phyloP scores from a whole-genome alignment of 2,113 vertebrate genomes.

The Saimiri boliviensis region DNA sequence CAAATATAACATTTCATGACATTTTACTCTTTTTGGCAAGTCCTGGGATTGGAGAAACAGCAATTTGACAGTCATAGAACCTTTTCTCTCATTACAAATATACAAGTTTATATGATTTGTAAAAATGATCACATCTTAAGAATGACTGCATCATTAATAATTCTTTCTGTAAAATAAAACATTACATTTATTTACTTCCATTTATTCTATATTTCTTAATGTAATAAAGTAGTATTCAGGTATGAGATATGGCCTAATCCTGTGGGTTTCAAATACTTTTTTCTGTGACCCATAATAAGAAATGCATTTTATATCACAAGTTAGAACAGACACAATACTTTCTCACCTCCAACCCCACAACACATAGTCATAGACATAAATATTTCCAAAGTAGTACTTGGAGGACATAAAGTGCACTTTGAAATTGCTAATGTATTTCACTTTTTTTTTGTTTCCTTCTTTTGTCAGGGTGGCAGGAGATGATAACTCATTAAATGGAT shows the following conservation, averaged over 20 bases:
- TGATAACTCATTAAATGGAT: neutral
- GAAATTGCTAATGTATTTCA: neutral
- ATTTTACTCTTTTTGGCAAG: constrained; percentile 43
- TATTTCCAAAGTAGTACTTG: neutral
- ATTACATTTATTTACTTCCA: neutral
- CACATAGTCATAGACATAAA: neutral
- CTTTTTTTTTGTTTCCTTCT: neutral
- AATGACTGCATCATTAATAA: neutral
- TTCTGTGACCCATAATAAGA: neutral
- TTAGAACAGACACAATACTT: neutral
- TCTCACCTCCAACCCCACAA: neutral
- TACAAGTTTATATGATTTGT: neutral
- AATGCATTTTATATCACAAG: neutral
- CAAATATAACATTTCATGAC: constrained; percentile 37
- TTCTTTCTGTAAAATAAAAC: neutral
- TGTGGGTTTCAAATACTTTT: neutral
- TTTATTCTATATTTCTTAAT: neutral
- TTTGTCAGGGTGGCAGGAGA: neutral
- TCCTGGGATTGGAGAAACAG: neutral
- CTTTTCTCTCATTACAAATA: neutral
- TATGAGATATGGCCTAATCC: neutral
- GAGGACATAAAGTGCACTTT: neutral
- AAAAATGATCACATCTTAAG: neutral
- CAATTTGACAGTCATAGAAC: neutral
- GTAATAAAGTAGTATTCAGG: neutral